Conservation (phyloP, 2,113 vertebrate species). For the Clarias batrachus region DNA sequence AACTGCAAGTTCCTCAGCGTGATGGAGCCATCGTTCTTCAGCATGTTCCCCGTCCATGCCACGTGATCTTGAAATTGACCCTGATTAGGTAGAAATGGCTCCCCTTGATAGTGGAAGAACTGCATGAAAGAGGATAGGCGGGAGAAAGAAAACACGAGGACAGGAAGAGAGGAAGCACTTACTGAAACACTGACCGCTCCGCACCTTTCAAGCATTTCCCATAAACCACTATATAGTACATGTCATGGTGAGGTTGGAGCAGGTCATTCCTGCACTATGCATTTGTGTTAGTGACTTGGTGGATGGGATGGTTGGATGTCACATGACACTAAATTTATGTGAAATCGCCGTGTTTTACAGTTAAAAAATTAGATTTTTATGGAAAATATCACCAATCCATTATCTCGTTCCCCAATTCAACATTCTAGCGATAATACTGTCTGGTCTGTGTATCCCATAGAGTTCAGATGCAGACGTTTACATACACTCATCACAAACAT, state of each 20-base stretch:
- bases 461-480: no score
- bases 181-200: neutral
- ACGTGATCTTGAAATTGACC: constrained; percentile 78
- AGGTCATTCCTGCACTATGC: neutral
- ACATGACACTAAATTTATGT: no score
- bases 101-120: constrained; percentile 80
- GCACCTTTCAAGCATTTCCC: neutral
- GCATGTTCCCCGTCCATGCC: constrained; percentile 82
- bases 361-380: neutral
- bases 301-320: neutral
- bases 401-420: no score
- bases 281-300: neutral
- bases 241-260: neutral
- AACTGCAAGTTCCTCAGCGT: constrained; percentile 76
- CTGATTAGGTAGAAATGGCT: constrained; percentile 56
- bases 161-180: neutral
- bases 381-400: no score
- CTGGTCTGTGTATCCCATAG: no score
- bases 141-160: neutral
- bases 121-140: constrained; percentile 49
- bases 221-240: neutral
- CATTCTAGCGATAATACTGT: no score
- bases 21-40: constrained; percentile 78
- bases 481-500: no score
- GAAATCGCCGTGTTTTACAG: neutral